Percentiles rank a stretch among this genome's conserved stretches.
phyloP scores from a whole-genome alignment of 1,140 invertebrate genomes.

The Zeugodacus cucurbitae region DNA sequence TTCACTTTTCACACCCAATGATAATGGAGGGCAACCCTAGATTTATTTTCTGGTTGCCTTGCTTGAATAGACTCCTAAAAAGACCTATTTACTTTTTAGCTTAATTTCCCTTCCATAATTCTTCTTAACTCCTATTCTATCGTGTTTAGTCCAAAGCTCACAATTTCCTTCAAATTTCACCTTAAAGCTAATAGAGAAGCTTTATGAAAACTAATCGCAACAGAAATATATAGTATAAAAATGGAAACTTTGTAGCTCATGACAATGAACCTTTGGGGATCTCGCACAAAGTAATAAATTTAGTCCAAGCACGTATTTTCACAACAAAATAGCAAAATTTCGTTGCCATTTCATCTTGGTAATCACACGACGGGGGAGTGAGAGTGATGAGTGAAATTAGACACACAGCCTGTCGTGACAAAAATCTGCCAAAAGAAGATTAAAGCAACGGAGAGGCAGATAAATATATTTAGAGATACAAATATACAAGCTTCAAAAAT shows the following conservation, averaged over 20 bases:
- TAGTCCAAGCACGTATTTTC: conserved; percentile 35
- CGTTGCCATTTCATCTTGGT: not conserved
- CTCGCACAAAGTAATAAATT: conserved; percentile 24
- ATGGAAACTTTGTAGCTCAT: not conserved
- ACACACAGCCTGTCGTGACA: not conserved
- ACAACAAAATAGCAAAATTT: conserved; percentile 4
- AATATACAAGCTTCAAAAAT: no score
- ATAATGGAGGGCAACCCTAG: no score
- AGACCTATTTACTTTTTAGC: no score
- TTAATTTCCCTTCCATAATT: no score
- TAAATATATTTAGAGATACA: not conserved
- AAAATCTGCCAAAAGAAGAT: conserved; percentile 9
- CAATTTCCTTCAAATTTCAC: not conserved
- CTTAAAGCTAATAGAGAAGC: not conserved
- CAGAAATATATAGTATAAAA: not conserved
- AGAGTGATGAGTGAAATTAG: not conserved
- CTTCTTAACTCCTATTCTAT: no score
- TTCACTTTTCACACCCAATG: no score
- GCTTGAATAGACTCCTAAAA: no score
- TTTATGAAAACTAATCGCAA: not conserved
- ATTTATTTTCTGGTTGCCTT: no score
- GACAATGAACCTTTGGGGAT: conserved; percentile 21
- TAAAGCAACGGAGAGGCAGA: not conserved
- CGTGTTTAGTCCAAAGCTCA: not conserved
- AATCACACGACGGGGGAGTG: not conserved